Evolutionary conservation across 2,797 vertebrate species (phyloP).

Genomic region (Protonibea diacanthus): DNA sequence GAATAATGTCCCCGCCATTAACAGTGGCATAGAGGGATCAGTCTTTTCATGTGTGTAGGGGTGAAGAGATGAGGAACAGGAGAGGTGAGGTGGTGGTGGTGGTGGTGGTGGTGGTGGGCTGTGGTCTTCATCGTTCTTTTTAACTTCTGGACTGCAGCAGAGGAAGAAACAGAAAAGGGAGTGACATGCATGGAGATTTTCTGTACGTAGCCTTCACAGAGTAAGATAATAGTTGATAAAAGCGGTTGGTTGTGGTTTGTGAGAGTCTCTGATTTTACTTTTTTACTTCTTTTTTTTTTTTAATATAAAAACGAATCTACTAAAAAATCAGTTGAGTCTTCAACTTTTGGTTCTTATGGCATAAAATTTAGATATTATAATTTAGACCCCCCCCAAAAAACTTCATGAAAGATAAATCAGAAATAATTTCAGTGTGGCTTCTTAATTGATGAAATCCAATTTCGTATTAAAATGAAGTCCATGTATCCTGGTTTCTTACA

Average conservation of each 20-base stretch:
- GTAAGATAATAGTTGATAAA: neutral
- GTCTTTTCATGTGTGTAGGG: slow-evolving; percentile 88
- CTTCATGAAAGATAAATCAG: slow-evolving; percentile 41
- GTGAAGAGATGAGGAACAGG: slow-evolving; percentile 62
- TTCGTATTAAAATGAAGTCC: slow-evolving; percentile 49
- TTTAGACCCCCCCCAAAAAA: slow-evolving; percentile 9
- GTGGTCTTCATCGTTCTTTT: slow-evolving; percentile 41
- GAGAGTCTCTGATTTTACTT: too few relatives aligned
- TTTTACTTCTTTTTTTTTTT: neutral
- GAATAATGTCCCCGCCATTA: slow-evolving; percentile 92
- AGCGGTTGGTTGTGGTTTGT: too few relatives aligned
- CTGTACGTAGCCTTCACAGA: neutral
- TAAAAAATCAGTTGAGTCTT: neutral
- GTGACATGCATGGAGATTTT: slow-evolving; percentile 30
- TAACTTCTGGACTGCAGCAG: slow-evolving; percentile 58
- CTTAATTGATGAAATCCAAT: slow-evolving; percentile 49
- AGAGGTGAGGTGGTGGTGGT: slow-evolving; percentile 65
- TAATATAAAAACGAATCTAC: neutral
- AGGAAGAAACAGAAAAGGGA: slow-evolving; percentile 10
- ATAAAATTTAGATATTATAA: slow-evolving; percentile 31
- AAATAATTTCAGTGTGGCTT: slow-evolving; percentile 18
- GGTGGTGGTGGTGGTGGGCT: slow-evolving; percentile 19
- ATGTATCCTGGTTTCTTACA: slow-evolving; percentile 30
- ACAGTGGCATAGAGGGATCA: slow-evolving; percentile 83
- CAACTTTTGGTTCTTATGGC: slow-evolving; percentile 28